Conservation (phyloP, 2,797 vertebrate genomes). For the Echeneis naucrates region DNA sequence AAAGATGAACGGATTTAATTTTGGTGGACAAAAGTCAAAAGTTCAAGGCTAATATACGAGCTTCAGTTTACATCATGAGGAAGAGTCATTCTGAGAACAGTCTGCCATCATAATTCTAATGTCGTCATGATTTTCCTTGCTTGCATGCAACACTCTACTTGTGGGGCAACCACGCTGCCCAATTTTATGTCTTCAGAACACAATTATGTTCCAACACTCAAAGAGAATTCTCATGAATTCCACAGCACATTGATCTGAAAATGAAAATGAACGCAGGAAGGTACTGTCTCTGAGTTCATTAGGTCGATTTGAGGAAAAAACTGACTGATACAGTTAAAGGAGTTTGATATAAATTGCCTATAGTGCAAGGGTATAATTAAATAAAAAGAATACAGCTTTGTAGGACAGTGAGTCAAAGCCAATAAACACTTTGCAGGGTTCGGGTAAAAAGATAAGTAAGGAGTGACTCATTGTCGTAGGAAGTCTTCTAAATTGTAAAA, state of each 20-base stretch:
- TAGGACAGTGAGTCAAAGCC: slow-evolving; percentile 6
- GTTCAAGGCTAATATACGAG: background rate
- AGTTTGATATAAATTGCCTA: background rate
- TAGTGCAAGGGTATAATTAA: background rate
- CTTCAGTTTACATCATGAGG: no score
- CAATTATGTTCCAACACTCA: background rate
- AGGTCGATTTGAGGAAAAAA: background rate
- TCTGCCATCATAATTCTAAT: no score
- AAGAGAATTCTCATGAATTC: background rate
- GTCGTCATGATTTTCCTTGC: no score
- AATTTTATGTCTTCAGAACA: background rate
- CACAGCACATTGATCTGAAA: background rate
- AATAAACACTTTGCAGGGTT: background rate
- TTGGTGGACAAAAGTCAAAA: no score
- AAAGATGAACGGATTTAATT: no score
- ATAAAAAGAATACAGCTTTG: background rate
- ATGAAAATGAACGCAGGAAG: background rate
- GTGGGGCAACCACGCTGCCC: no score
- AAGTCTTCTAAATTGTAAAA: slow-evolving; percentile 8
- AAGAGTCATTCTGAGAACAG: no score
- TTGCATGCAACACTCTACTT: no score
- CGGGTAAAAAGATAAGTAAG: slow-evolving; percentile 1
- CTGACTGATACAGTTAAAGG: background rate
- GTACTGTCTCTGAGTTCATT: background rate
- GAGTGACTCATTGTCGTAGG: slow-evolving; percentile 15